Evolutionary conservation across 1,140 invertebrate genomes (phyloP), one percentile per base, ranked within the genome.

Genomic region (Manduca sexta): DNA sequence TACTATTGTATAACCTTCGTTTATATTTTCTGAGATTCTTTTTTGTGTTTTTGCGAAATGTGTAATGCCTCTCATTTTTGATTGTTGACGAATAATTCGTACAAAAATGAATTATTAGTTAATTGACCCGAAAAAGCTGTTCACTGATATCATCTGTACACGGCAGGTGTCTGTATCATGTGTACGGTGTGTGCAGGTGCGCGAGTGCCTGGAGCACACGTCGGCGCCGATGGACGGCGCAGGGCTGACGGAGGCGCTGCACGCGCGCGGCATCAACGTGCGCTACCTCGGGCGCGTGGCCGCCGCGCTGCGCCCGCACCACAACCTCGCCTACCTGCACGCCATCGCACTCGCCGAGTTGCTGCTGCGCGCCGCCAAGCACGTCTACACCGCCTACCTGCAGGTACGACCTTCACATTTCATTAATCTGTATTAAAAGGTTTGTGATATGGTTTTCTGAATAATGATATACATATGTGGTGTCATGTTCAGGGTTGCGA

Each of bases 241-340:
- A 14, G 97, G 95, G n/a, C 87, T 99, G n/a, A 92, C 95, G 1
- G 97, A 99, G 78, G 93, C 95, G 1, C 87, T 99, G 69, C 98
- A 99, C 83, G 93, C 91, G 56, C 91, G 95, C 60, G 98, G 98
- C 45, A 98, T 99, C 58, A 99, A 99, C 81, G 93, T 99, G 47
- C 90, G 98, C 47, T 99, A 99, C 80, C 88, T 99, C 42, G 97
- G 97, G 17, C 94, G 95, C 87, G 90, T 98, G 14, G 93, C 94
- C 11, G 88, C 91, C 42, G 91, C 94, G 78, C 80, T 98, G 30
- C 84, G 88, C 0, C 92, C 94, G 75, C 91, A 96, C 58, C 90
- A 93, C 42, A 91, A 93, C 53, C 88, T 98, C 14, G 90, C 93
- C 54, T 98, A 98, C 88, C 88, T 97, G 37, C 91, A 97, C 86